phyloP scores from a whole-genome alignment of 2,888 invertebrate species.

The Norana najaformis region DNA sequence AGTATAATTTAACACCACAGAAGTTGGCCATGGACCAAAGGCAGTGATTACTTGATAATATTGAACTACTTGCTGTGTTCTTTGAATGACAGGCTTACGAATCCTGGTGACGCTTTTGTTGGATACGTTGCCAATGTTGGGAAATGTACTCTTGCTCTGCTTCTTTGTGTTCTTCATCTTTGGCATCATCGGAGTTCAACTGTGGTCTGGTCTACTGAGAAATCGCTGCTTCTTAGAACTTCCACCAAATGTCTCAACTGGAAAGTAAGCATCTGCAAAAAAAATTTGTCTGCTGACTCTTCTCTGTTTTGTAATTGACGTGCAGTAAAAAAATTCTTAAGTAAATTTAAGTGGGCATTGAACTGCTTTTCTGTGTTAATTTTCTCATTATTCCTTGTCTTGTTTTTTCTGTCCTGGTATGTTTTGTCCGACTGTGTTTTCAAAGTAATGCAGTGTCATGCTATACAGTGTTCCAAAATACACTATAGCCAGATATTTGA shows the following conservation, averaged over 20 bases:
- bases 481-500: background rate
- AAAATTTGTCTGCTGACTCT: background rate
- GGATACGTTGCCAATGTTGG: conserved; percentile 98
- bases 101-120: conserved; percentile 96
- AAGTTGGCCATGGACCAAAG: background rate
- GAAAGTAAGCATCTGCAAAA: conserved; percentile 23
- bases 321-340: no score
- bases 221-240: conserved; percentile 84
- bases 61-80: background rate
- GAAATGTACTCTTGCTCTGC: conserved; percentile 91
- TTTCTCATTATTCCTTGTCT: background rate
- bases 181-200: conserved; percentile 97
- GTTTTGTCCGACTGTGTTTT: background rate
- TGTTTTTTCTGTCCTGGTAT: background rate
- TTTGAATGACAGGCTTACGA: conserved; percentile 80
- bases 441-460: background rate
- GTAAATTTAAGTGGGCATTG: background rate
- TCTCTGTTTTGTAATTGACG: no score
- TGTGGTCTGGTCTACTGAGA: conserved; percentile 96
- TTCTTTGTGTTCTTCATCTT: conserved; percentile 99
- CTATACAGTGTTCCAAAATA: background rate
- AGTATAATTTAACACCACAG: background rate
- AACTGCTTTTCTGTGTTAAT: no score
- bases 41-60: background rate
- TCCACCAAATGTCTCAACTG: conserved; percentile 40